Evolutionary conservation across 2,113 vertebrate species (phyloP).

Genomic region (Ictalurus punctatus): DNA sequence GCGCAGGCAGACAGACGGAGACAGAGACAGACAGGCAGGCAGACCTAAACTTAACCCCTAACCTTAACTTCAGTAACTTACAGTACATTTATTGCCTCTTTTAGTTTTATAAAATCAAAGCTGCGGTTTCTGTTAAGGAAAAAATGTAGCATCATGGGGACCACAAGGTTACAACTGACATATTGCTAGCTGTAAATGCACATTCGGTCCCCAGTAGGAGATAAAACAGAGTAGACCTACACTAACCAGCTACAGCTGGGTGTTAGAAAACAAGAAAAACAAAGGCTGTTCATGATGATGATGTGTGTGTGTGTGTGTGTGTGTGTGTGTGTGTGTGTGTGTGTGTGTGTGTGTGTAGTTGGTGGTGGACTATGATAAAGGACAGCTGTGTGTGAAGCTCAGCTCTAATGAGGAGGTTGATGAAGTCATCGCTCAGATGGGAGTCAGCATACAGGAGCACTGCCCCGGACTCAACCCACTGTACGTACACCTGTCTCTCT

Average conservation of each 20-base stretch:
- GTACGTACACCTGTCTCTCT: slow-evolving; percentile 71
- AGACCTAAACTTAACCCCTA: background rate
- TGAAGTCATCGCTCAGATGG: slow-evolving; percentile 85
- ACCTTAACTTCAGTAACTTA: background rate
- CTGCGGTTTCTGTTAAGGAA: background rate
- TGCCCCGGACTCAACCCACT: slow-evolving; percentile 81
- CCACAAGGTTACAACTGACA: background rate
- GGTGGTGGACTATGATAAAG: slow-evolving; percentile 84
- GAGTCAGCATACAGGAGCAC: slow-evolving; percentile 80
- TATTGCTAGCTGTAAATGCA: background rate
- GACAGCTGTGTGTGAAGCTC: slow-evolving; percentile 81
- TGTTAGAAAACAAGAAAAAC: background rate
- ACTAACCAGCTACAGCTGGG: background rate
- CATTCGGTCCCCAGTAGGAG: background rate
- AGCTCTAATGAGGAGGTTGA: slow-evolving; percentile 79
- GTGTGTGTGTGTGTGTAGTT: slow-evolving; percentile 73
- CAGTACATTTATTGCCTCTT: background rate
- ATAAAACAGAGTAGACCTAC: background rate
- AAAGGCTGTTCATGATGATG: background rate
- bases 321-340: slow-evolving; percentile 23
- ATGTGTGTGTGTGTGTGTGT: slow-evolving; percentile 24
- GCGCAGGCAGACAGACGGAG: background rate
- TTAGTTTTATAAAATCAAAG: background rate
- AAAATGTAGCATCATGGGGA: background rate
- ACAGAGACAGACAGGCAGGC: background rate